phyloP scores from a whole-genome alignment of 2,888 invertebrate species.

The Cephus spinipes region DNA sequence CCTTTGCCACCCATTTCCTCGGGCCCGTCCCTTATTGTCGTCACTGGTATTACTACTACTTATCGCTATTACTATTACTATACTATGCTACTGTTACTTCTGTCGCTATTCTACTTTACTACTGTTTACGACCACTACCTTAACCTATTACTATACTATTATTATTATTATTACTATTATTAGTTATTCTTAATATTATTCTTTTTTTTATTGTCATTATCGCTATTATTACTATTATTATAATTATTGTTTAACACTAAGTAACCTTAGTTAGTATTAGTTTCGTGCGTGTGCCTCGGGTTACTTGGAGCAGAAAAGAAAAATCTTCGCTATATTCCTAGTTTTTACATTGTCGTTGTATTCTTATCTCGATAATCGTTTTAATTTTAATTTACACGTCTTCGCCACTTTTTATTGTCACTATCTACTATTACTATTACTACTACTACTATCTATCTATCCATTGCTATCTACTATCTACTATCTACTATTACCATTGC shows the following conservation, averaged over 20 bases:
- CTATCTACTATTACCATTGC: conserved; percentile 20
- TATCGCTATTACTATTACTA: conserved; percentile 16
- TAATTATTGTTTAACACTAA: conserved; percentile 15
- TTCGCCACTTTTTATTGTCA: conserved; percentile 21
- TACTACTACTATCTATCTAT: conserved; percentile 20
- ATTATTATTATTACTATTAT: conserved; percentile 32
- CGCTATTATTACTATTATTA: conserved; percentile 18
- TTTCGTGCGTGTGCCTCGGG: conserved; percentile 3
- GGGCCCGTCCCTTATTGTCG: not conserved
- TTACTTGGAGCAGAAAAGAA: not conserved
- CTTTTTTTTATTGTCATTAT: conserved; percentile 28
- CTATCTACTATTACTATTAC: conserved; percentile 24
- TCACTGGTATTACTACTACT: conserved; percentile 10
- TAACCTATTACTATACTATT: conserved; percentile 24
- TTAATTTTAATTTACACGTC: conserved; percentile 28
- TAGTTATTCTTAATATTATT: conserved; percentile 18
- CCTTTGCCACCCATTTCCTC: too few species aligned
- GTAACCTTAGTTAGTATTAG: conserved; percentile 4
- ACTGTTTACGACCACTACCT: conserved; percentile 26
- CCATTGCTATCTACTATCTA: conserved; percentile 24
- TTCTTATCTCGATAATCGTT: conserved; percentile 31
- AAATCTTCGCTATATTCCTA: conserved; percentile 6
- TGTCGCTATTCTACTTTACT: conserved; percentile 11
- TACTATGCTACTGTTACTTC: conserved; percentile 12
- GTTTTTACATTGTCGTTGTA: conserved; percentile 33